Base-by-base conservation (phyloP, 2,113 vertebrate genomes). In the Poeciliopsis retropinna region DNA sequence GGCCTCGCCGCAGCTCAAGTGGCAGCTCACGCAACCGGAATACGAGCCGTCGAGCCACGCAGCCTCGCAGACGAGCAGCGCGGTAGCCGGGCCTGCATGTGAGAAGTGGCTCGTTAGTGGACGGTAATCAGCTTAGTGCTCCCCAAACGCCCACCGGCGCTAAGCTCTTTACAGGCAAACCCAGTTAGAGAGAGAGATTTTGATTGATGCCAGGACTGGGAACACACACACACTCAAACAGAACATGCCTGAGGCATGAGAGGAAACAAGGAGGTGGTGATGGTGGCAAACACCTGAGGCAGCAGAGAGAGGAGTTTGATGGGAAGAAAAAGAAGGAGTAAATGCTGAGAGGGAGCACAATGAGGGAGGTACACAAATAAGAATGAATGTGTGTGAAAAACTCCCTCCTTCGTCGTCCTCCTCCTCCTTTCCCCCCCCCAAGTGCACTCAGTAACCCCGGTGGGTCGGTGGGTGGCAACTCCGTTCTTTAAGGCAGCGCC, bases 151-250 rank as follows among this genome's bases (percentile, higher is more conserved):
- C 87, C 92, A 90, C 79, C 31, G 80, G 85, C 74, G 39, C 81
- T 93, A 92, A 94, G 88, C 92, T 92, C 89, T 91, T 93, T 92
- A 93, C 76, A 77, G 88, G 90, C 89, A 85, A 87, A 90, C 87
- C 76, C 83, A 77, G 87, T 92, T 91, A 91, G 81, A 80, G 67
- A 66, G 63, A 72, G 4, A 78, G 72, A 70, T 32, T 81, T 85
- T 75, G 75, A 87, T 72, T 17, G 54, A 81, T 60, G 85, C 78
- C 31, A 5, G 2, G 22, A 64, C 79, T 70, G 60, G 2, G 27
- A 47, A 79, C 60, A 75, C 70, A 41, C 39, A 13, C 37, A 41
- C 13, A 41, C 39, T 1, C 39, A 41, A 0, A 41, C 14, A 41
- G 39, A 89, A 79, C 85, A 80, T 10, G 54, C 64, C 25, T 54